phyloP scores from a whole-genome alignment of 2,113 vertebrate genomes.

The Chamaetylas fuelleborni region DNA sequence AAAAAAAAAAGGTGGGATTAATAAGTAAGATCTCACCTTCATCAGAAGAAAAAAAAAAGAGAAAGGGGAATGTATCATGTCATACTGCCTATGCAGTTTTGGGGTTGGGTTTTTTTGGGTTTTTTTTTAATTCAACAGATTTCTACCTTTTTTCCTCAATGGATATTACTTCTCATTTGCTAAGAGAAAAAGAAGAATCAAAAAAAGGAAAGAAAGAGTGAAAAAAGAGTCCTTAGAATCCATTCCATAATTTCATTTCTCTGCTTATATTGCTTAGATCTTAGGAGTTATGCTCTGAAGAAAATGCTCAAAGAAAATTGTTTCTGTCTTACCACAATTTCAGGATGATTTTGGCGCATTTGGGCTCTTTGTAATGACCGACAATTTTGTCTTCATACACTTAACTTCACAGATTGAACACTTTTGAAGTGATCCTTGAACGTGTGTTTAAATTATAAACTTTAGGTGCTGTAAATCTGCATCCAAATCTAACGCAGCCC shows the following conservation, averaged over 20 bases:
- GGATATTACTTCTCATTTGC: background rate
- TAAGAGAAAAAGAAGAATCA: background rate
- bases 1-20: background rate
- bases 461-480: conserved; percentile 37
- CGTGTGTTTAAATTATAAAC: conserved; percentile 46
- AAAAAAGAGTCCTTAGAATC: background rate
- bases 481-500: conserved; percentile 42
- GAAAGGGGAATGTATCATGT: background rate
- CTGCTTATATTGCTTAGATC: background rate
- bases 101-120: background rate
- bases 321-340: background rate
- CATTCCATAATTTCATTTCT: background rate
- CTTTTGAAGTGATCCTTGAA: conserved; percentile 42
- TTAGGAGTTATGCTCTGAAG: background rate
- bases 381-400: background rate
- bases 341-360: background rate
- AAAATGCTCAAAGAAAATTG: background rate
- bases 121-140: background rate
- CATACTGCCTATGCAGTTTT: background rate
- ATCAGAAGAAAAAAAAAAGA: background rate
- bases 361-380: background rate
- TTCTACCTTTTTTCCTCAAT: background rate
- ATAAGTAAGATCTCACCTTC: background rate
- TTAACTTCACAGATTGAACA: conserved; percentile 28
- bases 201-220: no score